Conservation (phyloP, 2,113 vertebrate genomes). For the Amphilophus citrinellus region DNA sequence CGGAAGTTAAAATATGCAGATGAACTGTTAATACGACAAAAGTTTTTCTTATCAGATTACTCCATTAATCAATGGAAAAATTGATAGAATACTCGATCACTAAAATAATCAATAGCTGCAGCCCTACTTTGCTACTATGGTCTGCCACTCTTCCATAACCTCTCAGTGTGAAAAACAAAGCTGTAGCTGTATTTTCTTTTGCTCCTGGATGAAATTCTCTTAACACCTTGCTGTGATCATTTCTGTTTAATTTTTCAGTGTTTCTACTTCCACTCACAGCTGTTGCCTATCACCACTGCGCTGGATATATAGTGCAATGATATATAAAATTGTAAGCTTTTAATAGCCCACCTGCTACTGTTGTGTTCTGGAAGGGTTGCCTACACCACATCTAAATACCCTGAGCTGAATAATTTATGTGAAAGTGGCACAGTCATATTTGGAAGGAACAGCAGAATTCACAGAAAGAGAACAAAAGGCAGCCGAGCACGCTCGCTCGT, state of each 20-base stretch:
- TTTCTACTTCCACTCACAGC: conserved; percentile 22
- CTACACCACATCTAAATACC: not conserved
- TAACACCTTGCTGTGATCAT: conserved; percentile 24
- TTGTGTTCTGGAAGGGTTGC: not conserved
- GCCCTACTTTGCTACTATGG: not conserved
- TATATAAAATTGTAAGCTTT: not conserved
- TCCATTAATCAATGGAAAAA: too few relatives aligned
- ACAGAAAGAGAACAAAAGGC: not conserved
- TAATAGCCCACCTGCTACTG: conserved; percentile 30
- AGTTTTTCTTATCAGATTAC: too few relatives aligned
- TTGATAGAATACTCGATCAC: too few relatives aligned
- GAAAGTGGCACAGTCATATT: not conserved
- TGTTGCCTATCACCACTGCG: conserved; percentile 10
- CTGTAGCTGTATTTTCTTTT: not conserved
- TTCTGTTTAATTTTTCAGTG: conserved; percentile 11
- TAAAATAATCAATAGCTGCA: too few relatives aligned
- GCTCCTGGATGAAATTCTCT: conserved; percentile 1
- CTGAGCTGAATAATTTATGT: not conserved
- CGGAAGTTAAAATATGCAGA: too few relatives aligned
- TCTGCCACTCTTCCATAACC: conserved; percentile 46
- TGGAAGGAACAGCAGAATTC: not conserved
- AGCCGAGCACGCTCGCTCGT: not conserved
- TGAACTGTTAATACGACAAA: too few relatives aligned
- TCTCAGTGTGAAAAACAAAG: conserved; percentile 63
- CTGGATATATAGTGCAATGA: not conserved